These are phyloP conservation scores for Batillaria attramentaria DNA, from an alignment of 1,140 invertebrate genomes.

Conservation along the genomic window DNA sequence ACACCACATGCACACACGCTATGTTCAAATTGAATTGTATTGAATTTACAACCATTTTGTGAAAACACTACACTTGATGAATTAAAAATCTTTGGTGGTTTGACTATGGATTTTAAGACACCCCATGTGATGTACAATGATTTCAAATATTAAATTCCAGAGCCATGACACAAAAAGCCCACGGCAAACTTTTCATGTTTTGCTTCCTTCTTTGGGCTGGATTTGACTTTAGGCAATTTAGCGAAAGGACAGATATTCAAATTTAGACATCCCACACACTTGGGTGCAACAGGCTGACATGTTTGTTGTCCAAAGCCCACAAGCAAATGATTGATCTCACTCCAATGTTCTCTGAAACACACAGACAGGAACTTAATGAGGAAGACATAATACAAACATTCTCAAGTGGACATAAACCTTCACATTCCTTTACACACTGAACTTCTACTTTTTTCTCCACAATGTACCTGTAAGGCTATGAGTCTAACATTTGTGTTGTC, in stretches of 20 bases:
- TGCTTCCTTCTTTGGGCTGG: slow-evolving; percentile 24
- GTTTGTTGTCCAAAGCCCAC: slow-evolving; percentile 97
- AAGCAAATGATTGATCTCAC: slow-evolving; percentile 90
- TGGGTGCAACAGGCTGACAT: slow-evolving; percentile 86
- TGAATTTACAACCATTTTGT: background rate
- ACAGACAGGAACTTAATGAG: background rate
- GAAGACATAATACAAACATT: no score
- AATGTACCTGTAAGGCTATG: no score
- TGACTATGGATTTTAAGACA: background rate
- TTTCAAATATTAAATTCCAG: background rate
- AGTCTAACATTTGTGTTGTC: no score
- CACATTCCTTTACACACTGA: no score
- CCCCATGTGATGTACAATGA: background rate
- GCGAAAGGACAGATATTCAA: slow-evolving; percentile 86
- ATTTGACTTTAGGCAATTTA: slow-evolving; percentile 27
- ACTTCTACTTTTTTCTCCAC: no score
- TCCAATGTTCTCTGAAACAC: slow-evolving; percentile 82
- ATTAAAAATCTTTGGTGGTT: background rate
- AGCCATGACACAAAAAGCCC: background rate
- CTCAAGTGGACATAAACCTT: no score
- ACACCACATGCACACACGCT: no score
- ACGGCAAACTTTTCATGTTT: background rate
- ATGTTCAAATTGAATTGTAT: no score
- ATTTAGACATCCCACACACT: slow-evolving; percentile 88
- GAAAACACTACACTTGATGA: background rate